Evolutionary conservation across 92 coral and sea anemone species (phyloP), one percentile per base, ranked within the genome.

Genomic region (Bergia sp.): DNA sequence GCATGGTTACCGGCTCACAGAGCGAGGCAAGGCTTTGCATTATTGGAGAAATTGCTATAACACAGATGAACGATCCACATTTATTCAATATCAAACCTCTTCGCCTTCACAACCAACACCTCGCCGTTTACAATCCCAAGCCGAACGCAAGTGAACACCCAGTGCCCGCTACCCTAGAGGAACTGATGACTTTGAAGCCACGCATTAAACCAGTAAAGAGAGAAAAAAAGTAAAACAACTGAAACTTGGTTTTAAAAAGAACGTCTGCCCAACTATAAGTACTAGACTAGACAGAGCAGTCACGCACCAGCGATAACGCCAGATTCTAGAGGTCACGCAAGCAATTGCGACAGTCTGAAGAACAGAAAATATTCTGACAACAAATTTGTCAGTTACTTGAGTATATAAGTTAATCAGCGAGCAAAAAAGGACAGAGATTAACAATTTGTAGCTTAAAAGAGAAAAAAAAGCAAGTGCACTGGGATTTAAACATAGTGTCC

Each of bases 11-110:
- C 4, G 96, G 94, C 49, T 89, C 98, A 44, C 93, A 94, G 89
- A 93, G 91, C 42, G 98, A 92, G 21, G 93, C 94, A 13, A 96
- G 93, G 71, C 92, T 96, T 42, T 96, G 98, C 43, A 94, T 95
- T 44, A 95, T 96, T 58, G 96, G 98, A 0, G 98, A 96, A 80
- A 92, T 96, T 72, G 94, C 98, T 41, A 89, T 96, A 29, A 91
- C 89, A 57, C 93, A 93, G 45, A 88, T 92, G 76, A 91, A 88
- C 15, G 95, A 96, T 82, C 93, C 96, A 4, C 92, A 94, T 82
- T 94, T 89, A 85, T 91, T 96, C 55, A 86, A 95, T 85, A 80
- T 89, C 23, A 91, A 96, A 85, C 96, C 94, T 20, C 89, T 96
- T 61, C 94, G 98, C 0, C 90, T 96, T 18, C 29, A 77, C 82